Evolutionary conservation across 2,797 vertebrate species (phyloP), one percentile per base, ranked within the genome.

Genomic region (Novumbra hubbsi): DNA sequence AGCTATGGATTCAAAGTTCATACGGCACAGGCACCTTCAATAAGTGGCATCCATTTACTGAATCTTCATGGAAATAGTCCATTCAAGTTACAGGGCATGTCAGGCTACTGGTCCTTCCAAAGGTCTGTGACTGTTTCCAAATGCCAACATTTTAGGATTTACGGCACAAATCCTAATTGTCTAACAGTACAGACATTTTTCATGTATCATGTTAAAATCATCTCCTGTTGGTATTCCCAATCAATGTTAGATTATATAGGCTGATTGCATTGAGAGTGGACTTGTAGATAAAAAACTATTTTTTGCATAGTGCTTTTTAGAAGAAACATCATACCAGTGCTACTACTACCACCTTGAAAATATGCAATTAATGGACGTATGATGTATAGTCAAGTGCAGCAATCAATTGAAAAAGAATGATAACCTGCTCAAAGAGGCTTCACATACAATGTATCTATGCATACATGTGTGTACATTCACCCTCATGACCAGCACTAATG

Each of bases 401-500:
- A 55, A 55, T 55, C 8, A 55, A 21, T 55, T 21, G 52, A 21
- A 19, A 55, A 21, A 52, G 50, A 17, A 52, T 52, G 17, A n/a
- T 52, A 16, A 52, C 50, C 50, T 7, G 2, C 50, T 52, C 64
- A 66, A 14, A 66, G 17, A 32, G 16, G 34, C 38, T 67, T n/a
- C 38, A 34, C 65, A 5, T 67, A 6, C 64, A 34, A 32, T 67
- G 8, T 50, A 19, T 68, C 17, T 17, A 6, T 50, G 16, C 63
- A 60, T 62, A n/a, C 2, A n/a, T 2, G 15, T n/a, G 28, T 21
- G 32, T 2, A n/a, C 48, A 48, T 24, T 67, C 73, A 74, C 74
- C 82, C 86, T 86, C 79, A 87, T 85, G 85, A 91, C 82, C 81
- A 71, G 75, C 65, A 76, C 80, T 76, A 80, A 32, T 81, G 76